Evolutionary conservation across 2,113 vertebrate genomes (phyloP), one percentile per base, ranked within the genome.

Genomic region (Chaenogobius annularis): DNA sequence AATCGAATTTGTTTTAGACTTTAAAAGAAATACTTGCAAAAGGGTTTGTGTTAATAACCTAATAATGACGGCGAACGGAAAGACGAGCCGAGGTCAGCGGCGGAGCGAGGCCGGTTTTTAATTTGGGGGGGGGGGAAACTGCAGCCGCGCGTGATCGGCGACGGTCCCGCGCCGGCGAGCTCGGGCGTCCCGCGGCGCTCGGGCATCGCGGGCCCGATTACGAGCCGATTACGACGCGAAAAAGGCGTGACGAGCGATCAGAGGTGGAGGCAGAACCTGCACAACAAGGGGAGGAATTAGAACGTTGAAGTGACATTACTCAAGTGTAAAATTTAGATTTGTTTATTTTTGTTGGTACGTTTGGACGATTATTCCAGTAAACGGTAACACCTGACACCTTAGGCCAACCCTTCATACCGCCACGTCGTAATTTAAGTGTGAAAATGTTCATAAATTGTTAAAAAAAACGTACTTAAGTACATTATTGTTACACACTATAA

Each of bases 1-100:
- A 92, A 93, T 92, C 89, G 31, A 90, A 93, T 93, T 91, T 92
- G 90, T 91, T 92, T 92, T 88, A 90, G 84, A 90, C 90, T 93
- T 94, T 90, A 85, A 92, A 90, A 93, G 89, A 88, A 31, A 90
- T 91, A 92, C 87, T 87, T 88, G 85, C 89, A 81, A n/a, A n/a
- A 81, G 80, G 86, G 87, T 90, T 92, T 92, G 87, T 87, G 87
- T 91, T 92, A 91, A 93, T 92, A 93, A 92, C 90, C 88, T 90
- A 93, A 93, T 92, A 90, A 90, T 68, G 91, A 91, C 80, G 87
- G 86, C 76, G 86, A 83, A 79, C 86, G 81, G 90, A 91, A 92
- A 92, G 81, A 77, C 9, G 87, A 91, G 84, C 87, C 90, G 87
- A 88, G 89, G 85, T 92, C 90, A 92, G 87, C 80, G 89, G 78